phyloP scores from a whole-genome alignment of 1,140 invertebrate species.

The Phortica variegata region DNA sequence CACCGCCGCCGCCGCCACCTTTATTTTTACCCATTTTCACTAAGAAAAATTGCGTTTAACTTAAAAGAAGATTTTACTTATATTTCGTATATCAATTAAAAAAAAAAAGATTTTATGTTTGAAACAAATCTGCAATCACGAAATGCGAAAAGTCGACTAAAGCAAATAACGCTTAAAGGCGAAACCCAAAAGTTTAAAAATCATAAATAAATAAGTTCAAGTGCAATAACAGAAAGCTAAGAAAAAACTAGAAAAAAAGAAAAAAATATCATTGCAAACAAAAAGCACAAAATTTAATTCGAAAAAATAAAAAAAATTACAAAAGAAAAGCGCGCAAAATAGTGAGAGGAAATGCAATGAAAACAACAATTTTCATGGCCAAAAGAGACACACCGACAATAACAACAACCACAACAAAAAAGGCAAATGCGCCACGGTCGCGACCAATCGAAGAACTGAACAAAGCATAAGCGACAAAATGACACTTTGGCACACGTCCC shows the following conservation, averaged over 20 bases:
- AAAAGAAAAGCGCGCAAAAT: background rate
- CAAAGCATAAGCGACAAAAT: no score
- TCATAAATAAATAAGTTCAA: slow-evolving; percentile 31
- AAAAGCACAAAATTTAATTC: slow-evolving; percentile 35
- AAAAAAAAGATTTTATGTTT: no score
- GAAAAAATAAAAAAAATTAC: background rate
- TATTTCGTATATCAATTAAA: no score
- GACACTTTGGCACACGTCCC: no score
- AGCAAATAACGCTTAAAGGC: no score
- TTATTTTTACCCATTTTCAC: slow-evolving; percentile 54
- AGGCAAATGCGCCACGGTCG: no score
- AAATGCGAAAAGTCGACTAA: slow-evolving; percentile 46
- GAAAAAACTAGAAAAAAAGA: background rate
- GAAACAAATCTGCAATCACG: slow-evolving; percentile 17
- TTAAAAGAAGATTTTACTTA: no score
- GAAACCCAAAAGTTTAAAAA: no score
- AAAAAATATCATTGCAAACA: slow-evolving; percentile 19
- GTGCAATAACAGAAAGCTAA: no score
- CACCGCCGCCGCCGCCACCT: slow-evolving; percentile 14
- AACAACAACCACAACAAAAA: slow-evolving; percentile 3
- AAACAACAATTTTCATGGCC: no score
- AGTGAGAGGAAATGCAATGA: background rate
- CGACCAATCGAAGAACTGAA: no score
- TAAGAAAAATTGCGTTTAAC: background rate
- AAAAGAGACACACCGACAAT: no score